Base-by-base conservation (phyloP, 1,140 invertebrate species). In the Microplitis demolitor region DNA sequence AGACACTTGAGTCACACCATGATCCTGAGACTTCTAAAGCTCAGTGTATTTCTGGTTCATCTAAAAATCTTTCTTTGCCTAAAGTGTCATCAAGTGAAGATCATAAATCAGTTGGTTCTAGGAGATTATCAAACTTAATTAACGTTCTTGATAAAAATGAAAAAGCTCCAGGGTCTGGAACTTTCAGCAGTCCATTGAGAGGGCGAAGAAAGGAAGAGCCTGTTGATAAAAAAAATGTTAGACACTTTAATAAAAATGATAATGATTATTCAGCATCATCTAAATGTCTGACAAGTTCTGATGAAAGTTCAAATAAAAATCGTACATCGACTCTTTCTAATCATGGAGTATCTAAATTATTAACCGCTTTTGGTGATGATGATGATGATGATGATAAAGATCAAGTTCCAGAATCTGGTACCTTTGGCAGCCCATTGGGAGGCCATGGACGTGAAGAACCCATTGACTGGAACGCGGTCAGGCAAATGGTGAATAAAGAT, bases 391-490 rank as follows among this genome's bases (percentile, higher is more conserved):
- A 4, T 1, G 24, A 24, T 24, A n/a, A n/a, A n/a, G 24, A 24
- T 39, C 5, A 45, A 45, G 11, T 61, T 58, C 34, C 13, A 37
- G 56, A 80, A 77, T 69, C 78, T 78, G 78, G 11, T 24, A 24
- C 78, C 71, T 78, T 9, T 16, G 50, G 2, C 4, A 74, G 73
- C 72, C 16, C 37, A 16, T 70, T 50, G 14, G 76, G 76, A 4
- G 66, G 73, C 16, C 16, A 51, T 50, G 66, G 72, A 31, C 33
- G 60, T 1, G 73, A 69, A 54, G 53, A 68, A 13, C 13, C 50
- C 9, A 54, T 79, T 8, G 69, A 79, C 77, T 82, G 80, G 79
- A 39, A 62, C 66, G 60, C 9, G 16, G 24, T 56, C 2, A 56
- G n/a, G 3, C 34, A 39, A 13, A 13, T 56, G 4, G 11, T 6